Evolutionary conservation across 2,888 invertebrate genomes (phyloP), one percentile per base, ranked within the genome.

Genomic region (Tipula lateralis): DNA sequence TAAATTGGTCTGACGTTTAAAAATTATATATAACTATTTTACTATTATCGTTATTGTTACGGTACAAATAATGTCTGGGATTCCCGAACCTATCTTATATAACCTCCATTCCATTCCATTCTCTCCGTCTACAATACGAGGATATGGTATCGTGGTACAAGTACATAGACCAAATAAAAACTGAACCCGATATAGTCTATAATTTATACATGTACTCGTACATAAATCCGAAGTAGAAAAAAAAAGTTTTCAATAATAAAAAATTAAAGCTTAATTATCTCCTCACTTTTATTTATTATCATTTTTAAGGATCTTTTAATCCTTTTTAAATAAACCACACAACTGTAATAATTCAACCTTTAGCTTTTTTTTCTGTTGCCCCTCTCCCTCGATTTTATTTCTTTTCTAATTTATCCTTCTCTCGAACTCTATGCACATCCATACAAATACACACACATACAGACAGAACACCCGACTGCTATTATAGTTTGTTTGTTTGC

Each of bases 261-360:
- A 66, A 66, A 66, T 24, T 66, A 66, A 66, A 66, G 66, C 66
- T 66, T 66, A 66, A 66, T 66, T 66, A 66, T 66, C 66, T 66
- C 66, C 66, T 66, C 66, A 66, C 66, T 24, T 66, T 66, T 66
- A 66, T 66, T 66, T 66, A 66, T 66, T 66, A 66, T 66, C 66
- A 24, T 66, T 66, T 44, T 19, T 66, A 66, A 66, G 66, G 66
- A 66, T 66, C 66, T 66, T 66, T 66, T 66, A 66, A 66, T 66
- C 66, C 66, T 66, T 66, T 66, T 66, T 66, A 66, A 66, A 66
- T 66, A 66, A 66, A 66, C 66, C 66, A 66, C 66, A 66, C 66
- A 66, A 66, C 66, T 66, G 66, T 66, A 66, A 66, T 66, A 66
- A 66, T 66, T 66, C 66, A 66, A 66, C 66, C 66, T 66, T 66